These are phyloP conservation scores for Amphipyra tragopoginis DNA, from an alignment of 2,888 invertebrate species.

Conservation along the genomic window DNA sequence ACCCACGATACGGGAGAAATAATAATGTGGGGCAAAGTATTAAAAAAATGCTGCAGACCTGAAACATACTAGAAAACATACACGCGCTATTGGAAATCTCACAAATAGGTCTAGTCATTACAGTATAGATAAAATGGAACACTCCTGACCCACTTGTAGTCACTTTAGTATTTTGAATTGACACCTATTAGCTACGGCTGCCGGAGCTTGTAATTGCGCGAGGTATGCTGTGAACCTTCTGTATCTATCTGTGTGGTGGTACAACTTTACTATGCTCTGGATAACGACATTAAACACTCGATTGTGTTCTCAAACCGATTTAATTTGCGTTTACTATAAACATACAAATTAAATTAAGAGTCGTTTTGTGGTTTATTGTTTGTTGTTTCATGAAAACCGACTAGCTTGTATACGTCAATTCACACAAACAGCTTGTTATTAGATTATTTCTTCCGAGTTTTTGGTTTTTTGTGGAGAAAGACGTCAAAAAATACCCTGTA, in stretches of 20 bases:
- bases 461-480: not conserved
- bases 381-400: conserved; percentile 2
- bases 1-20: no score
- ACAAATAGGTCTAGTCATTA: not conserved
- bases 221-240: conserved; percentile 8
- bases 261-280: not conserved
- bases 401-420: not conserved
- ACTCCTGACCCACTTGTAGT: no score
- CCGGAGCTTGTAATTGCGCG: not conserved
- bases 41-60: no score
- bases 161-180: no score
- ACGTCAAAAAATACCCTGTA: no score
- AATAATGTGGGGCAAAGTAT: no score
- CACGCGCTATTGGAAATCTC: not conserved
- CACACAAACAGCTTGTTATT: not conserved
- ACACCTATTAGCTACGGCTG: no score
- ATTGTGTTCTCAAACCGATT: conserved; percentile 17
- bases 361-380: conserved; percentile 2
- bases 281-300: conserved; percentile 3
- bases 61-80: not conserved
- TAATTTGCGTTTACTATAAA: conserved; percentile 23
- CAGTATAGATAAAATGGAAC: no score
- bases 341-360: conserved; percentile 21
- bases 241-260: not conserved
- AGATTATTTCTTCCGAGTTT: not conserved